Evolutionary conservation across 1,140 invertebrate species (phyloP).

Genomic region (Amyelois transitella): DNA sequence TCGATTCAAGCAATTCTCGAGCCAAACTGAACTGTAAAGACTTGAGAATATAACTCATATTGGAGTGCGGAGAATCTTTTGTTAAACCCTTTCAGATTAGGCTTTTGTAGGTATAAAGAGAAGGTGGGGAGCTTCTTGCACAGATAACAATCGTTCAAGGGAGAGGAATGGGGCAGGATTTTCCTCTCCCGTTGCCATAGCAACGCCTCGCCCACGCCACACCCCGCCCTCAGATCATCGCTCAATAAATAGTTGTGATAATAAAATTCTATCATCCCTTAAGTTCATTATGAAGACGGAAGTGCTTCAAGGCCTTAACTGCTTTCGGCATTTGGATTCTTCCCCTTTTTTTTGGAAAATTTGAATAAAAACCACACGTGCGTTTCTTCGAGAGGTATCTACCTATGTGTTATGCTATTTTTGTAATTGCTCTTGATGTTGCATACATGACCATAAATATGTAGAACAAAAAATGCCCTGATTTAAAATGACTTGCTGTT

Average conservation of each 20-base stretch:
- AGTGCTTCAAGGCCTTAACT: neutral
- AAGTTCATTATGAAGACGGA: constrained; percentile 48
- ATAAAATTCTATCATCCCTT: constrained; percentile 69
- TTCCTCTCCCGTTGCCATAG: constrained; percentile 50
- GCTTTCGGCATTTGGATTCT: neutral
- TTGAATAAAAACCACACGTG: too few relatives aligned
- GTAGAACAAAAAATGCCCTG: too few relatives aligned
- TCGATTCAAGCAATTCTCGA: constrained; percentile 14
- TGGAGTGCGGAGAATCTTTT: neutral
- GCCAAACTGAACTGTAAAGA: neutral
- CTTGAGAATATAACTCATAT: neutral
- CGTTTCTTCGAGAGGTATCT: too few relatives aligned
- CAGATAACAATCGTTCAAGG: constrained; percentile 66
- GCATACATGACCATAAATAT: too few relatives aligned
- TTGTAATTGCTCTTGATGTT: too few relatives aligned
- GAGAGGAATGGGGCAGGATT: constrained; percentile 47
- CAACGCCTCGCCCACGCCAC: constrained; percentile 47
- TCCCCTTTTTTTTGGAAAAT: neutral
- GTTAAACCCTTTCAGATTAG: constrained; percentile 65
- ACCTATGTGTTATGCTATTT: too few relatives aligned
- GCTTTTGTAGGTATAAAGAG: constrained; percentile 45
- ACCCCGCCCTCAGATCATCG: constrained; percentile 53
- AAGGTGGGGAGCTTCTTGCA: constrained; percentile 58
- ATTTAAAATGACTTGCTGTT: too few relatives aligned
- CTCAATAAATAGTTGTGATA: constrained; percentile 41